phyloP scores from a whole-genome alignment of 2,797 vertebrate species.

The Otolemur crassicaudatus region DNA sequence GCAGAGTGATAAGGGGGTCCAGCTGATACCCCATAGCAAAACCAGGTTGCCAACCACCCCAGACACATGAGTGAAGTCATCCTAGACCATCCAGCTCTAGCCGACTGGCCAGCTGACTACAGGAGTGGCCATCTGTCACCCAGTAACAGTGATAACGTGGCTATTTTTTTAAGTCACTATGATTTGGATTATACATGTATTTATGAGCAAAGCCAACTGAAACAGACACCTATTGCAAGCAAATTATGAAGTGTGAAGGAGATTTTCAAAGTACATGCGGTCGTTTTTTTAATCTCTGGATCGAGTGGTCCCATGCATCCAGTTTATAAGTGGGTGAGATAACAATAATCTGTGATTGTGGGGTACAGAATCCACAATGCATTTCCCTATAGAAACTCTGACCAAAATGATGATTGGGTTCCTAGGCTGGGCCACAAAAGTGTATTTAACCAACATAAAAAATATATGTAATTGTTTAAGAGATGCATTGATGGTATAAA shows the following conservation, averaged over 20 bases:
- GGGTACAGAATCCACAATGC: not conserved
- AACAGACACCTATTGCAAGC: not conserved
- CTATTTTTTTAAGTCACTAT: not conserved
- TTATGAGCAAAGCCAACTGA: constrained; percentile 8
- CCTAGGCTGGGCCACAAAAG: not conserved
- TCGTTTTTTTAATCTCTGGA: constrained; percentile 13
- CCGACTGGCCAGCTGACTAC: not conserved
- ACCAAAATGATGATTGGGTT: not conserved
- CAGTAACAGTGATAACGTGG: not conserved
- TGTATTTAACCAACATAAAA: not conserved
- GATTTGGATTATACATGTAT: not conserved
- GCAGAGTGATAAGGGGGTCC: not conserved
- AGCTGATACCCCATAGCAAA: not conserved
- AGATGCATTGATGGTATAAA: not conserved
- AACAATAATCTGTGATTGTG: not conserved
- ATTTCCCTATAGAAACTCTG: not conserved
- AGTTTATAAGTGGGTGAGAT: not conserved
- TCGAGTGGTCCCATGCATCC: not conserved
- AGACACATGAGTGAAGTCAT: not conserved
- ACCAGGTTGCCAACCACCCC: not conserved
- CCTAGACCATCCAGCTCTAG: not conserved
- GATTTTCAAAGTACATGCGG: not conserved
- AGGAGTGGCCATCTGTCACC: not conserved
- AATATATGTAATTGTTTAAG: not conserved
- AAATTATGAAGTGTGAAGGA: not conserved